Base-by-base conservation (phyloP, 1,140 invertebrate species). In the Bilobella aurantiaca region DNA sequence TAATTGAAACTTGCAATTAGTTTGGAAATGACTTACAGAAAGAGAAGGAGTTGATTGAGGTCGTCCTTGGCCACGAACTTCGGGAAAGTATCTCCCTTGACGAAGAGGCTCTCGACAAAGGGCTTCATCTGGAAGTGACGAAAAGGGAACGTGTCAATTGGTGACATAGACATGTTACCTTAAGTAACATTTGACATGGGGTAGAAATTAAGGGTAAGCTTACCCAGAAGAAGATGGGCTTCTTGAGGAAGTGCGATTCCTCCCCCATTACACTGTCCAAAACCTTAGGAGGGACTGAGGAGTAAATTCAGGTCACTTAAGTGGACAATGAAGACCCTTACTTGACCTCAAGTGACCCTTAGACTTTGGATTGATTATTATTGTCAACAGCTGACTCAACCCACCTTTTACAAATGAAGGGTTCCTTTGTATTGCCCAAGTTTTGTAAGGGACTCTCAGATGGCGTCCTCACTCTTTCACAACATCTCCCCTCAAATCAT, bases 171-270 rank as follows among this genome's bases (percentile, higher is more conserved):
- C 12, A 59, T 14, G 12, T 59, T 8, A 3, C 28, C 31, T 21
- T 29, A 25, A 5, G 58, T 32, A 25, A 28, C 25, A 46, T 62
- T 57, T 37, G 31, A 62, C 47, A 21, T 60, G 8, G 27, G 21
- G 2, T 57, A 5, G 29, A 25, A 23, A 62, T 62, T 5, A 60
- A 16, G 30, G 16, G 8, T 57, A 3, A 3, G 16, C 60, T 70
- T 66, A 70, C 69, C 69, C 70, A 71, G 57, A 53, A 63, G 46
- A 64, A 71, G 16, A 71, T 32, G 21, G 70, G 70, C 31, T 69
- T 66, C 27, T 67, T 69, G 18, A 61, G 37, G 47, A 71, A 32
- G 47, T 49, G 14, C 1, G 31, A 47, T 16, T 64, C 27, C 5
- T 14, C 21, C 3, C 53, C 53, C n/a, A 23, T 64, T 18, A n/a